phyloP scores from a whole-genome alignment of 92 coral and sea anemone genomes.

The Epizoanthus stellaris region DNA sequence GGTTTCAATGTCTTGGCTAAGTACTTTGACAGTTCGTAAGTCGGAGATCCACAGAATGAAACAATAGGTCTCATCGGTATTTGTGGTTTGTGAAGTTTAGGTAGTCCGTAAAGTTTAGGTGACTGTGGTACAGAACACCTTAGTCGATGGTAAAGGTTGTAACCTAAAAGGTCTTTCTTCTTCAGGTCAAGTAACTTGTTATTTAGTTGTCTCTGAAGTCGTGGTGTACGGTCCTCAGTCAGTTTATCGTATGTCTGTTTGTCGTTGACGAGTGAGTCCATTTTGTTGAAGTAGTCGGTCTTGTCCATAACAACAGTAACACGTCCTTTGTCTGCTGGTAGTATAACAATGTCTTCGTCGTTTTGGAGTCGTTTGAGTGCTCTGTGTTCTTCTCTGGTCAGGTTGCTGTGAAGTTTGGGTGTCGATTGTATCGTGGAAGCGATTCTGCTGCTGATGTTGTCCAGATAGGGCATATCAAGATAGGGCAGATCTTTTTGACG shows the following conservation, averaged over 20 bases:
- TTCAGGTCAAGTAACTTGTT: conserved; percentile 36
- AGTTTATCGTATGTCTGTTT: too few relatives aligned
- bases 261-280: too few relatives aligned
- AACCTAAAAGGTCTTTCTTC: conserved; percentile 40
- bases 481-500: too few relatives aligned
- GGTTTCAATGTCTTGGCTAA: neutral
- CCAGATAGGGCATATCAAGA: too few relatives aligned
- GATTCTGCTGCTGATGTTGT: neutral
- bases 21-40: conserved; percentile 59
- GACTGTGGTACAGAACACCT: conserved; percentile 51
- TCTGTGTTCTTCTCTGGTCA: too few relatives aligned
- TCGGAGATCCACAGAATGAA: conserved; percentile 60
- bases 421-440: neutral
- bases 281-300: too few relatives aligned
- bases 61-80: conserved; percentile 63
- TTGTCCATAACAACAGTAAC: too few relatives aligned
- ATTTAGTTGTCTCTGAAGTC: conserved; percentile 49
- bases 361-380: too few relatives aligned
- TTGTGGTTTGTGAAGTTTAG: conserved; percentile 60
- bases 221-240: conserved; percentile 43
- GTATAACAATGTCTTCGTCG: too few relatives aligned
- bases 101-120: conserved; percentile 63
- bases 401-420: too few relatives aligned
- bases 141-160: conserved; percentile 30
- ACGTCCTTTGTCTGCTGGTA: too few relatives aligned